Evolutionary conservation across 2,888 invertebrate species (phyloP).

Genomic region (Neoascia interrupta): DNA sequence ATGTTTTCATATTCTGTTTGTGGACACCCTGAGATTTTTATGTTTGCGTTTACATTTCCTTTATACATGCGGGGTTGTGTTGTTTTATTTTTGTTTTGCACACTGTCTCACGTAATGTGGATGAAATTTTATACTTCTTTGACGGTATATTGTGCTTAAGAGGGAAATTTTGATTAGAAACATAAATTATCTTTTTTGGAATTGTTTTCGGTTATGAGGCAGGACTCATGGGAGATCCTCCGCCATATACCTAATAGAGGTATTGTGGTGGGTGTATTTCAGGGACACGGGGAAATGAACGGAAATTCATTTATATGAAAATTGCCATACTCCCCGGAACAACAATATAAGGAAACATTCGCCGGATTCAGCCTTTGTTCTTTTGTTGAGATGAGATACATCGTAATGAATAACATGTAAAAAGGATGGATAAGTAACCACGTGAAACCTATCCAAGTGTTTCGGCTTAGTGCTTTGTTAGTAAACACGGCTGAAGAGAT

Average conservation of each 20-base stretch:
- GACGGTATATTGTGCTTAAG: constrained; percentile 23
- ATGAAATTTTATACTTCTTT: constrained; percentile 16
- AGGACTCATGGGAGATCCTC: background rate
- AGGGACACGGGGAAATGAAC: background rate
- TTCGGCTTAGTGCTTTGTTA: too few relatives aligned
- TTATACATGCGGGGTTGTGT: background rate
- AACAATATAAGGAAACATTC: background rate
- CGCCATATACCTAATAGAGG: background rate
- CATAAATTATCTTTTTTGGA: constrained; percentile 37
- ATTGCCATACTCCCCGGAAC: constrained; percentile 10
- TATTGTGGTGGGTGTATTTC: background rate
- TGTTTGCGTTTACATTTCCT: constrained; percentile 8
- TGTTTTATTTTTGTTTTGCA: background rate
- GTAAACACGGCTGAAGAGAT: too few relatives aligned
- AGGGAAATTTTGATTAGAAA: constrained; percentile 52
- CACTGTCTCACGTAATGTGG: constrained; percentile 2
- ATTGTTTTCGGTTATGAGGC: constrained; percentile 18
- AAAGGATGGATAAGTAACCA: constrained; percentile 5
- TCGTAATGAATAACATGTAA: constrained; percentile 13
- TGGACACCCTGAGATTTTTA: constrained; percentile 34
- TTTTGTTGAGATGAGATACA: constrained; percentile 13
- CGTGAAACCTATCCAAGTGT: too few relatives aligned
- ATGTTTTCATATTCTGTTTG: constrained; percentile 51
- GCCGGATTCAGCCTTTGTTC: background rate
- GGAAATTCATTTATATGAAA: constrained; percentile 38